phyloP scores from a whole-genome alignment of 2,888 invertebrate genomes.

The Melieria picta region DNA sequence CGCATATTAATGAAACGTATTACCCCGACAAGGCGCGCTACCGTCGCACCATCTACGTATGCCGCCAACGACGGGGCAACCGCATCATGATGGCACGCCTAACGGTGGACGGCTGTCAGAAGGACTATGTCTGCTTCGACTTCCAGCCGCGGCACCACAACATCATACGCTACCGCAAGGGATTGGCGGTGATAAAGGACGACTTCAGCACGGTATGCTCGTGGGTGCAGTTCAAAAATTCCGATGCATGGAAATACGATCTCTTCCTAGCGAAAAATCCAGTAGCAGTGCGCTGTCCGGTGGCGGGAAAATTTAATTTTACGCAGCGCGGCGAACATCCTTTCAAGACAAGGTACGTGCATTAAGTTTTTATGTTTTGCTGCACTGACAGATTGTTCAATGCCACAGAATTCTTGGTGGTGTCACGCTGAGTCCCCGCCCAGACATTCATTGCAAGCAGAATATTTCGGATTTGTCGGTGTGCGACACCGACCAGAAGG shows the following conservation, averaged over 20 bases:
- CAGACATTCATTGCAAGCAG: constrained; percentile 90
- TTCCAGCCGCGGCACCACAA: constrained; percentile 96
- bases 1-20: constrained; percentile 95
- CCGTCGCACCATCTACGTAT: constrained; percentile 90
- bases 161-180: constrained; percentile 89
- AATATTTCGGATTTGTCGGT: constrained; percentile 96
- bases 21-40: constrained; percentile 92
- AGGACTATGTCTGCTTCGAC: constrained; percentile 97
- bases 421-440: constrained; percentile 92
- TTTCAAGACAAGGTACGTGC: constrained; percentile 78
- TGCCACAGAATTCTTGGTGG: constrained; percentile 85
- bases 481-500: constrained; percentile 94
- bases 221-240: constrained; percentile 90
- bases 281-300: constrained; percentile 91
- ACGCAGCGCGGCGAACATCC: constrained; percentile 89
- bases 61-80: constrained; percentile 90
- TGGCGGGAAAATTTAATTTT: constrained; percentile 96
- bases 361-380: neutral
- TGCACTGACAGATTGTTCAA: neutral
- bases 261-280: constrained; percentile 86
- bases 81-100: constrained; percentile 96
- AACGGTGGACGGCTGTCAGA: constrained; percentile 96
- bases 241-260: constrained; percentile 87
- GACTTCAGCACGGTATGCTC: constrained; percentile 94
- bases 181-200: constrained; percentile 87